phyloP scores from a whole-genome alignment of 2,113 vertebrate genomes.

The Petromus typicus region DNA sequence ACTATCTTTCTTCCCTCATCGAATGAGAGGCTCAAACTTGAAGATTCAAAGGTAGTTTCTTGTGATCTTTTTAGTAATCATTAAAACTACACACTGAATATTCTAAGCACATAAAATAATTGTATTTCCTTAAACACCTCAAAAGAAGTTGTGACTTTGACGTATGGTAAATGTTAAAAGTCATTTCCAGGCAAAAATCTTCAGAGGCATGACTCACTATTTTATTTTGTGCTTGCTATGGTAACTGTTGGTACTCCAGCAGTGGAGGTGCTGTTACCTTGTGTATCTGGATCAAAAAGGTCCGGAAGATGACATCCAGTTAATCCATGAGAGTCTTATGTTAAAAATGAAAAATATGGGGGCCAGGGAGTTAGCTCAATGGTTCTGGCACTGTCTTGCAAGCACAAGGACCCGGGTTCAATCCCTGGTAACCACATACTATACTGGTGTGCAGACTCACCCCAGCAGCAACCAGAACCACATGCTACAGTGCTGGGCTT shows the following conservation, averaged over 20 bases:
- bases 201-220: not conserved
- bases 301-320: not conserved
- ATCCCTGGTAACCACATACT: too few species aligned
- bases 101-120: not conserved
- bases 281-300: not conserved
- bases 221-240: not conserved
- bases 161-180: not conserved
- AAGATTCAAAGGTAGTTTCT: slow-evolving; percentile 8
- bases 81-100: not conserved
- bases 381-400: too few species aligned
- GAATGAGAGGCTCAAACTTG: slow-evolving; percentile 18
- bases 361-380: too few species aligned
- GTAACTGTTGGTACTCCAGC: not conserved
- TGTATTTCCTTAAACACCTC: not conserved
- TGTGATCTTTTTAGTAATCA: not conserved
- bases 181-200: slow-evolving; percentile 13
- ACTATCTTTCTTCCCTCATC: not conserved
- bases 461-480: too few species aligned
- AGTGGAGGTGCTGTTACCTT: not conserved
- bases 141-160: not conserved
- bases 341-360: not conserved
- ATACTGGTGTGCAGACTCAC: too few species aligned
- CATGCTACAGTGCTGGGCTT: too few species aligned
- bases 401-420: too few species aligned
- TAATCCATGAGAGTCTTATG: not conserved